phyloP scores from a whole-genome alignment of 2,888 invertebrate species.

The Eutolmus rufibarbis region DNA sequence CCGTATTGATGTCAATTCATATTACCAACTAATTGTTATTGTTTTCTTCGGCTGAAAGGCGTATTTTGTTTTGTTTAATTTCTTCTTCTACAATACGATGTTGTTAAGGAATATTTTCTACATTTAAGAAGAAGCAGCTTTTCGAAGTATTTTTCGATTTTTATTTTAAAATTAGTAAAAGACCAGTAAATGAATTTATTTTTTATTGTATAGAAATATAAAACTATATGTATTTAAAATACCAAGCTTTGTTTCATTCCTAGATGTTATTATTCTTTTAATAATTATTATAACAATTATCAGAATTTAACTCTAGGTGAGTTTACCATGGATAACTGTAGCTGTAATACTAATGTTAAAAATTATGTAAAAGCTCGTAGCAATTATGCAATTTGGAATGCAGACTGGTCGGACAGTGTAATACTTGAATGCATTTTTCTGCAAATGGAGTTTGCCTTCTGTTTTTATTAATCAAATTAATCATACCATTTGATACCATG shows the following conservation, averaged over 20 bases:
- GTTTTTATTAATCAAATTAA: too few relatives aligned
- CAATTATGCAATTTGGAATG: too few relatives aligned
- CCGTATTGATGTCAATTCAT: conserved; percentile 1
- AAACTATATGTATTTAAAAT: conserved; percentile 12
- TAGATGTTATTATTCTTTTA: neutral
- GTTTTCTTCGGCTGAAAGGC: neutral
- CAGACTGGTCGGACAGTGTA: too few relatives aligned
- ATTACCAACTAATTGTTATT: neutral
- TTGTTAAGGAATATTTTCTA: neutral
- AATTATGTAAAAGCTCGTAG: too few relatives aligned
- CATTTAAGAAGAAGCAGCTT: neutral
- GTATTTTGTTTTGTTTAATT: neutral
- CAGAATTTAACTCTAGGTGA: too few relatives aligned
- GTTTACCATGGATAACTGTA: too few relatives aligned
- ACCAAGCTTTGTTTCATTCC: neutral
- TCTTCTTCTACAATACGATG: neutral
- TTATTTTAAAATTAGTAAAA: neutral
- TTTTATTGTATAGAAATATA: conserved; percentile 36
- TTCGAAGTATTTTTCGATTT: conserved; percentile 4
- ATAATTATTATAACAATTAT: too few relatives aligned
- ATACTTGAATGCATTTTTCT: too few relatives aligned
- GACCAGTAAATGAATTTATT: conserved; percentile 13
- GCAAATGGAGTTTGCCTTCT: too few relatives aligned
- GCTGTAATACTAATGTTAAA: too few relatives aligned
- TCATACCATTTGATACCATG: too few relatives aligned